phyloP scores from a whole-genome alignment of 1,140 invertebrate genomes.

The Brachionus plicatilis region DNA sequence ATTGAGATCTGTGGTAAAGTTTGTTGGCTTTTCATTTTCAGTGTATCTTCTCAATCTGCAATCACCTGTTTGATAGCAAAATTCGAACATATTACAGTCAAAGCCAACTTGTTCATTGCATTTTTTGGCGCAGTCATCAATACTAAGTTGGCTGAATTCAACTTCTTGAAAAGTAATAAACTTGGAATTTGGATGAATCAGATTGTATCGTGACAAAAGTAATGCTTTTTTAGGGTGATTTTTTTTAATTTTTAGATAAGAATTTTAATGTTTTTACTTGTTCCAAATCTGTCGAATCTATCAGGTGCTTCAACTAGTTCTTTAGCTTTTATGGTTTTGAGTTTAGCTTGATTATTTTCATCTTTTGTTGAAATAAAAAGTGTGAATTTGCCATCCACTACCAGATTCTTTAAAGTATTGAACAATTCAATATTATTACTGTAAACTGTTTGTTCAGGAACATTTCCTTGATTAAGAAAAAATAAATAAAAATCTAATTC shows the following conservation, averaged over 20 bases:
- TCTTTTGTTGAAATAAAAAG: not conserved
- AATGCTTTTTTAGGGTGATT: not conserved
- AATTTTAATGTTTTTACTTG: not conserved
- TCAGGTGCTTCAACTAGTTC: not conserved
- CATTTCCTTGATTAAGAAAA: not conserved
- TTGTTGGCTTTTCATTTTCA: not conserved
- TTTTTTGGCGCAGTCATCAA: slow-evolving; percentile 25
- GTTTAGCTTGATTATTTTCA: not conserved
- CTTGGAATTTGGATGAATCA: not conserved
- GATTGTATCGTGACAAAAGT: not conserved
- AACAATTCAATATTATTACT: not conserved
- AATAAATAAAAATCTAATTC: not conserved
- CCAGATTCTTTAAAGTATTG: not conserved
- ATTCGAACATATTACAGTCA: slow-evolving; percentile 31
- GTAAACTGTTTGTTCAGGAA: not conserved
- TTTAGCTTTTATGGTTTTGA: not conserved
- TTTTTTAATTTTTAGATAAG: not conserved
- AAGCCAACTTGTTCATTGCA: slow-evolving; percentile 30
- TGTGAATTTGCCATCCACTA: not conserved
- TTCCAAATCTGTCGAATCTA: slow-evolving; percentile 2
- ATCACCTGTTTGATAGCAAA: slow-evolving; percentile 25
- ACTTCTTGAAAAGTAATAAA: not conserved
- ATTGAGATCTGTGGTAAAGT: not conserved
- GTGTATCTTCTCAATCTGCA: slow-evolving; percentile 8
- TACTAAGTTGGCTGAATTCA: not conserved